A percentile compares a stretch with the other conserved stretches of the same genome.
Conservation (phyloP, 2,113 vertebrate species). For the human region GRCh38 chr15:59829501-59830000, state of each 20-base stretch:
- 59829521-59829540: too few species aligned
- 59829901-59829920: not conserved
- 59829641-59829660: not conserved
- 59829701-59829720: not conserved
- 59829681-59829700: not conserved
- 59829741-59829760: not conserved
- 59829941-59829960: not conserved
- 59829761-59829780: not conserved
- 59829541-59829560: too few species aligned
- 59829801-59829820: not conserved
- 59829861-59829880: not conserved
- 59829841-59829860: not conserved
- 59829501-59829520: too few species aligned
- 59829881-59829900: not conserved
- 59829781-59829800: not conserved
- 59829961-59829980: not conserved
- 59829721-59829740: rapidly evolving
- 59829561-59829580: too few species aligned
- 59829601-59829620: too few species aligned
- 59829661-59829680: not conserved
- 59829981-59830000: not conserved
- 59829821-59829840: not conserved
- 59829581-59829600: too few species aligned
- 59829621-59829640: not conserved
- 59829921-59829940: not conserved